A percentile compares a stretch with the other conserved stretches of the same genome.
Evolutionary conservation across 2,888 invertebrate genomes (phyloP).

Genomic region (Ophion ellenae): DNA sequence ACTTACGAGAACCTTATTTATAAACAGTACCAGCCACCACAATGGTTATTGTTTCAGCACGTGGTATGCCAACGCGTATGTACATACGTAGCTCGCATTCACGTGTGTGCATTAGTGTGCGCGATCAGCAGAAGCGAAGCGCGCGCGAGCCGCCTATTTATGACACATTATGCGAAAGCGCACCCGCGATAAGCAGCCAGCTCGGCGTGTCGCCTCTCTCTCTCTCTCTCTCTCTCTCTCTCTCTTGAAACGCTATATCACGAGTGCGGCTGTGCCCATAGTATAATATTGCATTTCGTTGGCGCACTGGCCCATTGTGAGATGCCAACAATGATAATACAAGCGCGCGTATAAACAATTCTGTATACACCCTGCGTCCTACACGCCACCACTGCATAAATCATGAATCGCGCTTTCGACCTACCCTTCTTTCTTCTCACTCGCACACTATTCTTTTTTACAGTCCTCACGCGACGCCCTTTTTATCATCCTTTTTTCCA

Average conservation of each 20-base stretch:
- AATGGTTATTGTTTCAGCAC: conserved; percentile 83
- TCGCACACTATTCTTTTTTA: conserved; percentile 37
- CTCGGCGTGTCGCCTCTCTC: conserved; percentile 37
- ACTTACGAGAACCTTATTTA: conserved; percentile 77
- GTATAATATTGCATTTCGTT: conserved; percentile 76
- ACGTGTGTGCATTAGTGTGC: conserved; percentile 41
- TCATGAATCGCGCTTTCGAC: conserved; percentile 70
- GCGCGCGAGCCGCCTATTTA: conserved; percentile 81
- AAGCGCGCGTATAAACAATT: conserved; percentile 62
- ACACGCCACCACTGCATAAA: conserved; percentile 77
- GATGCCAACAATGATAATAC: conserved; percentile 80
- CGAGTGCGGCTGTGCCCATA: conserved; percentile 27
- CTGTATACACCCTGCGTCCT: conserved; percentile 69
- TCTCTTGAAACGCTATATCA: conserved; percentile 16
- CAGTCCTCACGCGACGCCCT: conserved; percentile 5
- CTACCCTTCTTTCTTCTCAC: conserved; percentile 24
- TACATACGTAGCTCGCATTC: neutral
- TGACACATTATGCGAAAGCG: conserved; percentile 84
- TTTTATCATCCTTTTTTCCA: neutral
- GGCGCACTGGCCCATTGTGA: conserved; percentile 76
- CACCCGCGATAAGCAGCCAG: conserved; percentile 79
- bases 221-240: conserved; percentile 41
- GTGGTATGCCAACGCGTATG: conserved; percentile 73
- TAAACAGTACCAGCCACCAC: conserved; percentile 81
- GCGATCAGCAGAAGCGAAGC: conserved; percentile 59